Percentiles rank a stretch among this genome's conserved stretches.
Conservation (phyloP, 2,113 vertebrate genomes). For the Collichthys lucidus region DNA sequence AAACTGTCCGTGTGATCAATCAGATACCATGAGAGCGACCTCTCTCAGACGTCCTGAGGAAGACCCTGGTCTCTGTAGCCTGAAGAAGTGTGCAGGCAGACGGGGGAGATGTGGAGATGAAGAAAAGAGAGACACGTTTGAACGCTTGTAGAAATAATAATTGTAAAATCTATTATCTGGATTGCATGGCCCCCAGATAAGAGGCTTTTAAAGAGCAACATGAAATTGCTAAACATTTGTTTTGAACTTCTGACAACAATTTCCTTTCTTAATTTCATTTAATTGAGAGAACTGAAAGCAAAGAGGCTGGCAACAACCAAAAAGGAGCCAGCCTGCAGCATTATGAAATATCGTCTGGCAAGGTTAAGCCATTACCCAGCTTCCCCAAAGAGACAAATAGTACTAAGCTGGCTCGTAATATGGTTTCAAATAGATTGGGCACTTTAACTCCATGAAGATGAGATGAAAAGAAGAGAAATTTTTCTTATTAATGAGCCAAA, state of each 20-base stretch:
- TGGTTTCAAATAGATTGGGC: neutral
- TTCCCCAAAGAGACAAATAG: constrained; percentile 3
- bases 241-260: constrained; percentile 17
- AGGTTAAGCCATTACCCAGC: neutral
- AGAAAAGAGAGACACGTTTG: neutral
- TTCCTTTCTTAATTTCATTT: constrained; percentile 17
- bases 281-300: neutral
- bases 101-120: neutral
- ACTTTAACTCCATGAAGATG: neutral
- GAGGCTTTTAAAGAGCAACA: neutral
- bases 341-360: neutral
- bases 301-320: neutral
- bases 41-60: constrained; percentile 90
- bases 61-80: constrained; percentile 92
- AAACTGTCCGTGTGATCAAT: constrained; percentile 35
- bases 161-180: constrained; percentile 3
- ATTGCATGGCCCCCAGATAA: constrained; percentile 3
- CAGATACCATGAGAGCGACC: neutral
- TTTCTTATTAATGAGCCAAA: no score
- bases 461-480: neutral
- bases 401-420: neutral
- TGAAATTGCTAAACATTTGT: constrained; percentile 16
- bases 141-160: neutral
- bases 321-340: neutral
- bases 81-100: constrained; percentile 58